Evolutionary conservation across 2,797 vertebrate species (phyloP).

Genomic region (Peromyscus aztecus): DNA sequence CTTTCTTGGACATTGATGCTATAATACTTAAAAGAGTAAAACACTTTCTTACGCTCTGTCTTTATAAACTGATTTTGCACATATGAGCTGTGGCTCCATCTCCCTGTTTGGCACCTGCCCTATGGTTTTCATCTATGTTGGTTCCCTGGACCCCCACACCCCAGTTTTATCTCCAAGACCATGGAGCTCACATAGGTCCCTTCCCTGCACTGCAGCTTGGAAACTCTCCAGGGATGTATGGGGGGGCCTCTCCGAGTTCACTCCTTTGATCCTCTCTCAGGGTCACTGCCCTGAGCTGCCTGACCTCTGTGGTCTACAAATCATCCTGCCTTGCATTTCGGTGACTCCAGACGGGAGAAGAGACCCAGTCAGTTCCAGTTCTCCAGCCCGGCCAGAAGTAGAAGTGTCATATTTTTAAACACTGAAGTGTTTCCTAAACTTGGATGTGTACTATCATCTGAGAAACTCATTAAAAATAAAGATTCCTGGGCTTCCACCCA

Average conservation of each 20-base stretch:
- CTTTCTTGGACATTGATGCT: not conserved
- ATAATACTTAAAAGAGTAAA: not conserved
- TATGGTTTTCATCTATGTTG: not conserved
- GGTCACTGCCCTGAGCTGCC: not conserved
- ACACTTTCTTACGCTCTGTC: not conserved
- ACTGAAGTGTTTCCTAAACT: conserved; percentile 70
- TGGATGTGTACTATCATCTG: conserved; percentile 68
- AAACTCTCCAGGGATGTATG: not conserved
- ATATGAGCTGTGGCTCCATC: not conserved
- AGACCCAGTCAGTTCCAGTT: not conserved
- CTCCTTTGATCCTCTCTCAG: not conserved
- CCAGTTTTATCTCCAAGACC: not conserved
- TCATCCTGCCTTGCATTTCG: not conserved
- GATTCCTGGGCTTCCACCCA: conserved; percentile 67
- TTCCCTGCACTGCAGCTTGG: not conserved
- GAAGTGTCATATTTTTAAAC: conserved; percentile 76
- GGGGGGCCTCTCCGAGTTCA: too few species aligned
- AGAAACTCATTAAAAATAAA: conserved; percentile 75
- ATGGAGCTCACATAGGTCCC: not conserved
- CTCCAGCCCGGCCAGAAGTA: conserved; percentile 63
- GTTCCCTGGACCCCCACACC: not conserved
- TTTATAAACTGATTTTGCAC: not conserved
- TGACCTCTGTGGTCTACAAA: not conserved
- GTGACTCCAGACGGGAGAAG: conserved; percentile 5
- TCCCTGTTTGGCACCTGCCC: not conserved